Percentiles rank a stretch among this genome's conserved stretches.
Evolutionary conservation across 2,797 vertebrate species (phyloP).

Genomic region (Varecia variegata): DNA sequence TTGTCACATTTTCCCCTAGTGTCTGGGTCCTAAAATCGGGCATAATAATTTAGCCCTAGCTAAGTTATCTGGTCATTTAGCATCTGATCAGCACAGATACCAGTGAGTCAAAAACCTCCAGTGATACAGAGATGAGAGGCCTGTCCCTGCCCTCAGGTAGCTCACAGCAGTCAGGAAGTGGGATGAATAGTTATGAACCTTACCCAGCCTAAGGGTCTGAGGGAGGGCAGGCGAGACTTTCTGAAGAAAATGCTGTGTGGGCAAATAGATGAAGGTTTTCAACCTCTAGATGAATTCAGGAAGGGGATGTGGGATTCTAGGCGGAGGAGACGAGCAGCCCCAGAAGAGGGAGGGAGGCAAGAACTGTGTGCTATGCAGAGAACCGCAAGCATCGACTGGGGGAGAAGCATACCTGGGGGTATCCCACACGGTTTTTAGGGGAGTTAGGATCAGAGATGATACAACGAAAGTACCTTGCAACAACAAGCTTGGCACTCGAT

Average conservation of each 20-base stretch:
- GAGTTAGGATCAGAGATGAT: not conserved
- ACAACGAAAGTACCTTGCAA: not conserved
- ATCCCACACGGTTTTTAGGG: not conserved
- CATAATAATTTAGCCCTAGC: not conserved
- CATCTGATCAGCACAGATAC: not conserved
- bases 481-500: not conserved
- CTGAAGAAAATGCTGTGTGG: not conserved
- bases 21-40: not conserved
- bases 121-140: not conserved
- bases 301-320: not conserved
- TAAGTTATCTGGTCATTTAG: not conserved
- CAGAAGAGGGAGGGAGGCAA: not conserved
- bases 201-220: not conserved
- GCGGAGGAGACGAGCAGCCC: not conserved
- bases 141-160: not conserved
- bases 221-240: not conserved
- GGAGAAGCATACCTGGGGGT: fast-evolving
- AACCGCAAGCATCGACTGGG: too few species aligned
- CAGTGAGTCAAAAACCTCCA: not conserved
- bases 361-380: fast-evolving
- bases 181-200: not conserved
- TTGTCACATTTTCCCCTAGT: not conserved
- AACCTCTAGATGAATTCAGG: not conserved
- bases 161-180: not conserved
- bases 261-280: not conserved